Evolutionary conservation across 2,113 vertebrate genomes (phyloP), one percentile per base, ranked within the genome.

Genomic region (Mugil cephalus): DNA sequence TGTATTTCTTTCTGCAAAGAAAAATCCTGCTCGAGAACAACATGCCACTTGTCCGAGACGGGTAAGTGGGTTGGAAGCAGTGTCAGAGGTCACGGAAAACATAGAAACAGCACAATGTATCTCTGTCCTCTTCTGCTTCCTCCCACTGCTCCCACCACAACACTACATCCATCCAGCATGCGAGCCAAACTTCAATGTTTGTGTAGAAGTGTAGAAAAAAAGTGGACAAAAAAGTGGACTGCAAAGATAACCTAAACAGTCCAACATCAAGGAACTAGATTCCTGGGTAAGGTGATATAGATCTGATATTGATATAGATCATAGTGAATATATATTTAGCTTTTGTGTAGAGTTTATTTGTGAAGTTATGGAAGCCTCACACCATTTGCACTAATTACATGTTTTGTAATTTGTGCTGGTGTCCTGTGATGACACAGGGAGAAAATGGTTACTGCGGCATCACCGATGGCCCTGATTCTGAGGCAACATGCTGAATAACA

Each of bases 81-180:
- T 58, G 54, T 47, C 62, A 61, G 82, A 82, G 84, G 79, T 85
- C 74, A 75, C 11, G 17, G 18, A 66, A 68, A 83, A 80, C 71
- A 66, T 81, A 43, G 55, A 74, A 43, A 47, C 52, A 43, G n/a
- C 34, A 83, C 81, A 86, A 60, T 83, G 67, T 46, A 48, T 59
- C 71, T 48, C 63, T 83, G 79, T 79, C 47, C 17, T 24, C 30
- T 55, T 50, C 36, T 43, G 7, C 56, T 38, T 45, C 62, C 36
- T 73, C 47, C 46, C 68, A 63, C 36, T 73, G 42, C 46, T 64
- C 60, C 70, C 59, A 61, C 6, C 4, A 39, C 55, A 55, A 35
- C 43, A 59, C 21, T 51, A 35, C 67, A 17, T 34, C 45, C 34
- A 75, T 43, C 40, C 38, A 39, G 14, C 21, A 42, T 56, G 40